Conservation (phyloP, 2,113 vertebrate species). For the Picathartes gymnocephalus region DNA sequence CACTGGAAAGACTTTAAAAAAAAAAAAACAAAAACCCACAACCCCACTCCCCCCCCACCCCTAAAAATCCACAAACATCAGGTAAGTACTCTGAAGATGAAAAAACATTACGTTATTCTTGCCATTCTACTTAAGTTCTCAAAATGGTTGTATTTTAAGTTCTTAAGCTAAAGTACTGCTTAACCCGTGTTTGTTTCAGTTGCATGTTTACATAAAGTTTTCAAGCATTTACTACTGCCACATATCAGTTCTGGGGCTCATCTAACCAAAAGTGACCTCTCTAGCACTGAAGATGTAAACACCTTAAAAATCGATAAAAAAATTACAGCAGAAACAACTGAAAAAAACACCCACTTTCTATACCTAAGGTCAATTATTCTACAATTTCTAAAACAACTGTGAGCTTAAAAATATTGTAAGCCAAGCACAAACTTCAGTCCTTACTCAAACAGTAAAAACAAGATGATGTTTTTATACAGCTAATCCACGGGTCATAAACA, state of each 20-base stretch:
- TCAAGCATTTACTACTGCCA: not conserved
- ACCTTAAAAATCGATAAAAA: not conserved
- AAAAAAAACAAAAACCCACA: no score
- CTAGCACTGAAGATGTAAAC: not conserved
- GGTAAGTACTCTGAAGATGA: not conserved
- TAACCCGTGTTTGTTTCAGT: not conserved
- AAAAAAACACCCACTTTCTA: not conserved
- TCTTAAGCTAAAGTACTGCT: not conserved
- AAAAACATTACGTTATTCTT: not conserved
- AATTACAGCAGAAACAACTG: not conserved
- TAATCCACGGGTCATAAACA: not conserved
- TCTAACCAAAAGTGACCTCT: not conserved
- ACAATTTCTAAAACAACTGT: not conserved
- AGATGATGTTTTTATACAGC: not conserved
- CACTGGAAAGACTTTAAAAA: not conserved
- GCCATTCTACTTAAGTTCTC: not conserved
- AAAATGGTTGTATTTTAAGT: not conserved
- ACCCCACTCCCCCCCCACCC: fast-evolving
- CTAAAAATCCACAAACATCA: not conserved
- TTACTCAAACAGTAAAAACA: not conserved
- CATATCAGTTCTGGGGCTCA: not conserved
- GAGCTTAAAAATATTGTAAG: not conserved
- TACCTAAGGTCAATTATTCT: not conserved
- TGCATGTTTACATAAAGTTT: not conserved
- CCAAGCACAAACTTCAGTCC: not conserved